Conservation (phyloP, 2,113 vertebrate species). For the Aleadryas rufinucha region DNA sequence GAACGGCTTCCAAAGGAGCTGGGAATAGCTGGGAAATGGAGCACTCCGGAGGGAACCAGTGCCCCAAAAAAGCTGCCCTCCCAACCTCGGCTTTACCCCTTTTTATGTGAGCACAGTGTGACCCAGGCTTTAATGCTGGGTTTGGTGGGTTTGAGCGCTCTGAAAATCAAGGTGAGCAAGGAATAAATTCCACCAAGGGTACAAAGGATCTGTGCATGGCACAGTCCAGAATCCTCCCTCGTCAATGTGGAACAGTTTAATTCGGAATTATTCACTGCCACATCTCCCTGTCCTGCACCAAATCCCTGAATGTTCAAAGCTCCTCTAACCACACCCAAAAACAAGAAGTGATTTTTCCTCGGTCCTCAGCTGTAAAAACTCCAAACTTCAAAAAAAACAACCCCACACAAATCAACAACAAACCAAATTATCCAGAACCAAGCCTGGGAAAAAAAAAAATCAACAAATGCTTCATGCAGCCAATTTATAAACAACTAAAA, state of each 20-base stretch:
- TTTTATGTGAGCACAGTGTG: neutral
- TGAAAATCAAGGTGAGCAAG: fast-evolving
- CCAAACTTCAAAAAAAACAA: neutral
- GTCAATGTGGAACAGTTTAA: neutral
- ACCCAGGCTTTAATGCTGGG: neutral
- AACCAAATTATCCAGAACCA: neutral
- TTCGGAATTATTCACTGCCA: neutral
- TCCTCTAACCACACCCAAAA: neutral
- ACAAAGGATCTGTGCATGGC: neutral
- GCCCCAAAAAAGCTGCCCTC: neutral
- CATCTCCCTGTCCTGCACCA: neutral
- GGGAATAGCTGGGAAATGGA: neutral
- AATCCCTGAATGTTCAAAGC: neutral
- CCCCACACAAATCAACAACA: neutral
- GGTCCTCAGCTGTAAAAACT: neutral
- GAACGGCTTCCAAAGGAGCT: neutral
- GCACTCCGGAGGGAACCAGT: neutral
- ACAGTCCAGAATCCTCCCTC: neutral
- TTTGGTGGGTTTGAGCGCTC: fast-evolving
- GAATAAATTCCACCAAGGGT: neutral
- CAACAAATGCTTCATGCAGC: neutral
- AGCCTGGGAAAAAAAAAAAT: neutral
- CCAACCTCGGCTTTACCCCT: neutral
- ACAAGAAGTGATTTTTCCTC: neutral
- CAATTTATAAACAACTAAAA: neutral